Evolutionary conservation across 1,140 invertebrate genomes (phyloP).

Genomic region (Globodera rostochiensis): DNA sequence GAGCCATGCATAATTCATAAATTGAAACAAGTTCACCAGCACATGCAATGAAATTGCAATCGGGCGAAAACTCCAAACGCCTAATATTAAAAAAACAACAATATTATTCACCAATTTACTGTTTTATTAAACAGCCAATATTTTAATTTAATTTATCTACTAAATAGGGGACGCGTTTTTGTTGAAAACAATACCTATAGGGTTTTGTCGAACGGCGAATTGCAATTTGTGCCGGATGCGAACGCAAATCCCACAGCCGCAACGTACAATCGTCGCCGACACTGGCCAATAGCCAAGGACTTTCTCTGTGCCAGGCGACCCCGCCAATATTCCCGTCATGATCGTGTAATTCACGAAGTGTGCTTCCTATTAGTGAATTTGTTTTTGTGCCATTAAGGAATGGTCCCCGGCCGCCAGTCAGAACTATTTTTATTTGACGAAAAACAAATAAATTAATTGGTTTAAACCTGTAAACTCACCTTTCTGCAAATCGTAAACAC

Average conservation of each 20-base stretch:
- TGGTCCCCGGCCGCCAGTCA: background rate
- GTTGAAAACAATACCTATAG: slow-evolving; percentile 9
- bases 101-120: background rate
- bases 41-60: slow-evolving; percentile 41
- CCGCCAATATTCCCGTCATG: slow-evolving; percentile 27
- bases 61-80: slow-evolving; percentile 34
- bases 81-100: background rate
- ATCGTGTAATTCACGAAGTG: slow-evolving; percentile 35
- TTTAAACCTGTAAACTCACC: slow-evolving; percentile 23
- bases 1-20: slow-evolving; percentile 30
- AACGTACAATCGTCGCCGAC: slow-evolving; percentile 28
- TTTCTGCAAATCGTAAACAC: slow-evolving; percentile 36
- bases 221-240: slow-evolving; percentile 36
- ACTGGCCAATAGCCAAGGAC: slow-evolving; percentile 29
- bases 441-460: slow-evolving; percentile 1
- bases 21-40: slow-evolving; percentile 36
- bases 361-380: background rate
- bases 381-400: background rate
- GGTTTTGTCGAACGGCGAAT: slow-evolving; percentile 27
- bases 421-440: background rate
- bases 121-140: no score
- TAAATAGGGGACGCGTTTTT: background rate
- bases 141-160: no score
- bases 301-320: slow-evolving; percentile 37
- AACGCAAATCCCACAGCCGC: slow-evolving; percentile 35